Base-by-base conservation (phyloP, 2,113 vertebrate species). In the Dromas ardeola region DNA sequence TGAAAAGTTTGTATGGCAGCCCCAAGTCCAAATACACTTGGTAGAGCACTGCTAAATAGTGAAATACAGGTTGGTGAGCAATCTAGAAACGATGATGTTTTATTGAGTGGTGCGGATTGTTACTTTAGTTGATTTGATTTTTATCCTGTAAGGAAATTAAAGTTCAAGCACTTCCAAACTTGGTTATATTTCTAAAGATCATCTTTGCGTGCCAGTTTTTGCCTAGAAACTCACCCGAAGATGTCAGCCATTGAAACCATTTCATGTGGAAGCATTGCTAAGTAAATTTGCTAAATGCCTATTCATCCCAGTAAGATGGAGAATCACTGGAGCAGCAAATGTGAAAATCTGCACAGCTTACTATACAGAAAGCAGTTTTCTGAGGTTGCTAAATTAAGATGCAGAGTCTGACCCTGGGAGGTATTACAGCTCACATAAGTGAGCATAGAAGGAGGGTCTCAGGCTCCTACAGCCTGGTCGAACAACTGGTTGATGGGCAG, bases 181-280 rank as follows among this genome's bases (percentile, higher is more conserved):
- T 93, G 40, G 19, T 96, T 96, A n/a, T 58, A 67, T 96, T 97
- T 96, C 95, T 93, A 78, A 96, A 96, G 93, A 94, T 90, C 84
- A 50, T 88, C 92, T 97, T 97, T 97, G 65, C 56, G 5, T 81
- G 66, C 62, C 67, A 67, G 85, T 74, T 83, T 95, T 77, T 93
- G 96, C 93, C 96, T 96, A 85, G 94, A 97, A 95, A 94, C 86
- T 81, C 94, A 91, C 90, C 66, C 76, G 3, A 95, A 97, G 96
- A 98, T 97, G 96, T 98, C 94, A 86, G 83, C 97, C 96, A 98
- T 98, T 98, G 97, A 98, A 98, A 93, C 55, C 93, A 98, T 97
- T 96, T 98, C 98, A 98, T 98, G 98, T 98, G 98, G 98, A 98
- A 98, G 97, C 95, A 98, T 98, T 72, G 90, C 98, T 98, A 97